These are phyloP conservation scores for Graphium colonna DNA, from an alignment of 2,888 invertebrate species.

Conservation along the genomic window DNA sequence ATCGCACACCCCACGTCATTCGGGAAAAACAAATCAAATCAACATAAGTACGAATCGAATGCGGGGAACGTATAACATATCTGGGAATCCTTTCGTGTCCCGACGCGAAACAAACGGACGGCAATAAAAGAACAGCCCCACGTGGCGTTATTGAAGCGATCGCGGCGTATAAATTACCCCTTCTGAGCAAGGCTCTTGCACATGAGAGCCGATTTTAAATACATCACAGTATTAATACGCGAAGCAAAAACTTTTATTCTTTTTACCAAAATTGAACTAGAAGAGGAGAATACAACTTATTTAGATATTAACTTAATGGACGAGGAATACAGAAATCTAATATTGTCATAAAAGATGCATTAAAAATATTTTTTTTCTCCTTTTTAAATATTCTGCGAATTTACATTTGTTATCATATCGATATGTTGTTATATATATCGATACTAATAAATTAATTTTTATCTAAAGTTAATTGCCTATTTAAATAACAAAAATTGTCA, in stretches of 20 bases:
- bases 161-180: slow-evolving; percentile 14
- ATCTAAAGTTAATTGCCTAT: too few species aligned
- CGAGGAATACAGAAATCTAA: too few species aligned
- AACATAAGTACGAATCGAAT: not conserved
- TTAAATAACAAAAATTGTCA: too few species aligned
- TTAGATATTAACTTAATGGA: too few species aligned
- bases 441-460: too few species aligned
- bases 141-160: slow-evolving; percentile 32
- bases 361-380: not conserved
- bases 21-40: not conserved
- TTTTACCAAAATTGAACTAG: too few species aligned
- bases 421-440: too few species aligned
- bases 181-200: not conserved
- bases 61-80: slow-evolving; percentile 20
- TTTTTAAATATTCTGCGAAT: too few species aligned
- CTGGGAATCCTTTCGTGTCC: slow-evolving; percentile 28
- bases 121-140: slow-evolving; percentile 34
- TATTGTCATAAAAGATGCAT: not conserved
- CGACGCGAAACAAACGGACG: slow-evolving; percentile 31
- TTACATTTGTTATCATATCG: too few species aligned
- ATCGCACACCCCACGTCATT: not conserved
- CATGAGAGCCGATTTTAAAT: not conserved
- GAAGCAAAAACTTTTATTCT: too few species aligned
- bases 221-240: too few species aligned
- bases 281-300: too few species aligned